Conservation (phyloP, 2,888 invertebrate species). For the Tanaodytes sp. region DNA sequence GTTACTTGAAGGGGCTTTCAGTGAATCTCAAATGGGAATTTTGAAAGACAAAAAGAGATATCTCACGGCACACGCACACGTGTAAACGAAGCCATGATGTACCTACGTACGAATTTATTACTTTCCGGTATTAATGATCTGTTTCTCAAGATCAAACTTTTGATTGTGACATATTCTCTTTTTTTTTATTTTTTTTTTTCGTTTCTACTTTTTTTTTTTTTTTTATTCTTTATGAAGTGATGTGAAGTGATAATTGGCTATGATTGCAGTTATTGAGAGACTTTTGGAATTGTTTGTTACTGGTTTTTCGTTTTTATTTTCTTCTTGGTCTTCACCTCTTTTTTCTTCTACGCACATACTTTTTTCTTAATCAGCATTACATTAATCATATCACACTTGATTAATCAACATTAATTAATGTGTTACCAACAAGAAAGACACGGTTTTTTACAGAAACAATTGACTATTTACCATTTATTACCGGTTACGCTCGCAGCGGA, state of each 20-base stretch:
- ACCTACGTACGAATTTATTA: conserved; percentile 65
- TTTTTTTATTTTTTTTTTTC: conserved; percentile 33
- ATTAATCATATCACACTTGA: conserved; percentile 59
- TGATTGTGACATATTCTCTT: conserved; percentile 54
- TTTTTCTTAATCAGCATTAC: conserved; percentile 65
- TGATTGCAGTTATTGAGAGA: conserved; percentile 72
- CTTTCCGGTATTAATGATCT: conserved; percentile 61
- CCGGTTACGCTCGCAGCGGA: conserved; percentile 11
- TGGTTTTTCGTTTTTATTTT: conserved; percentile 61
- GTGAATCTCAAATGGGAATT: conserved; percentile 64
- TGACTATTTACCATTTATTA: neutral
- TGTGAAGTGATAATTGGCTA: conserved; percentile 67
- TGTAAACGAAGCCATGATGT: conserved; percentile 70
- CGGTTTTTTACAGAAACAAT: conserved; percentile 9
- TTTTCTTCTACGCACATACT: conserved; percentile 63
- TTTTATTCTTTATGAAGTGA: conserved; percentile 63
- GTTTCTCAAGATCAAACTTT: conserved; percentile 63
- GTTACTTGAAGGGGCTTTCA: conserved; percentile 63
- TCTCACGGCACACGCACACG: conserved; percentile 72
- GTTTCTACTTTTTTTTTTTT: conserved; percentile 58
- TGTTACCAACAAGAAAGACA: conserved; percentile 51
- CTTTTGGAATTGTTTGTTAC: conserved; percentile 68
- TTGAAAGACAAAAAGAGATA: conserved; percentile 59
- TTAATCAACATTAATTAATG: conserved; percentile 58
- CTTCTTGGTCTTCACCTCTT: conserved; percentile 55